These are phyloP conservation scores for Mormyrus lacerda DNA, from an alignment of 2,113 vertebrate genomes.

Conservation along the genomic window DNA sequence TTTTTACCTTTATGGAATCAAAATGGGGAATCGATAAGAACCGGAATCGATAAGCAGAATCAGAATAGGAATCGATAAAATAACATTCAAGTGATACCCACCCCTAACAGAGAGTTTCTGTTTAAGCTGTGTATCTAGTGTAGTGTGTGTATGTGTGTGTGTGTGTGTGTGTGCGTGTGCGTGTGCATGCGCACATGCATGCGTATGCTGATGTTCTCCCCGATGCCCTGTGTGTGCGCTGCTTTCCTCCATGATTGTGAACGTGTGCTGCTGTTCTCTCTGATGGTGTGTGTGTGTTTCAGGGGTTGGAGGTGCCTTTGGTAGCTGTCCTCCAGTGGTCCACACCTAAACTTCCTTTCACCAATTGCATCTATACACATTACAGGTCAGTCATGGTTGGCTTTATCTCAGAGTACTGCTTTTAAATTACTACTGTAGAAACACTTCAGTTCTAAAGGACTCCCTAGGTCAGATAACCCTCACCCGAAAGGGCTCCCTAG, in stretches of 20 bases:
- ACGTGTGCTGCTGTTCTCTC: background rate
- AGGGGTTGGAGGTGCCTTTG: slow-evolving; percentile 87
- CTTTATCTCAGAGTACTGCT: background rate
- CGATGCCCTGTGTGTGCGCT: background rate
- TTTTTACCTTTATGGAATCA: background rate
- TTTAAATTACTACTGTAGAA: background rate
- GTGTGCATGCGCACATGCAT: too few species aligned
- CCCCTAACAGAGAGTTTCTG: background rate
- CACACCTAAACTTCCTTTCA: slow-evolving; percentile 83
- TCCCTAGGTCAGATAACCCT: background rate
- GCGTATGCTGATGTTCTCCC: background rate
- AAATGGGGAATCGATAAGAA: too few species aligned
- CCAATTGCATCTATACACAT: slow-evolving; percentile 85
- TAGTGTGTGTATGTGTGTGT: background rate
- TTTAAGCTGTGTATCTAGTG: background rate
- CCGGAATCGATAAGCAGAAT: background rate
- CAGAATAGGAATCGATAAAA: background rate
- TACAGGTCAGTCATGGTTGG: slow-evolving; percentile 61
- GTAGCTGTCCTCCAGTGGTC: slow-evolving; percentile 89
- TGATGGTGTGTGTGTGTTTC: slow-evolving; percentile 13
- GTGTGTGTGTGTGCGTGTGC: too few species aligned
- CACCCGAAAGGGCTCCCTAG: too few species aligned
- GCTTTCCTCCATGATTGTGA: too few species aligned
- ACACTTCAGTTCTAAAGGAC: background rate
- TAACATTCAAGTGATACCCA: background rate